phyloP scores from a whole-genome alignment of 1,140 invertebrate species.

The Drosophila pachea region DNA sequence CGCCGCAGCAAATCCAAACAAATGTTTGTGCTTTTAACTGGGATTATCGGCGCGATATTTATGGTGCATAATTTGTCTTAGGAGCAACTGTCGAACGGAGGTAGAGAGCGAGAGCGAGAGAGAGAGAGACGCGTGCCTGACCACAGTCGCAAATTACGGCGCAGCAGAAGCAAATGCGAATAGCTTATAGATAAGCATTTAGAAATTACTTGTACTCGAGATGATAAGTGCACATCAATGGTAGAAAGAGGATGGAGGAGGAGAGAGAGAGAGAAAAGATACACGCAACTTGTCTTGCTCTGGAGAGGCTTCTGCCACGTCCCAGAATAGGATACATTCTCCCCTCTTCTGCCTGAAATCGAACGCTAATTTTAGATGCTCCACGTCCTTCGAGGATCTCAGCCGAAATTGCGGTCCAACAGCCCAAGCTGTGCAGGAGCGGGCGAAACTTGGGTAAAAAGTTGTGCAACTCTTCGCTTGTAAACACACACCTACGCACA shows the following conservation, averaged over 20 bases:
- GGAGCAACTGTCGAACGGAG: slow-evolving; percentile 20
- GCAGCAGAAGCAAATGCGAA: slow-evolving; percentile 14
- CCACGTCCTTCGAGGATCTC: too few relatives aligned
- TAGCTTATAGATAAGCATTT: slow-evolving; percentile 11
- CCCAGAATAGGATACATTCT: too few relatives aligned
- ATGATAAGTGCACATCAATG: neutral
- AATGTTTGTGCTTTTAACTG: slow-evolving; percentile 73
- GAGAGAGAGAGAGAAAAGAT: neutral
- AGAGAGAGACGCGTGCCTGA: slow-evolving; percentile 9
- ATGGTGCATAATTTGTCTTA: slow-evolving; percentile 69
- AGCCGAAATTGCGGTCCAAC: too few relatives aligned
- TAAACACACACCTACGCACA: neutral
- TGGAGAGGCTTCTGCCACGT: too few relatives aligned
- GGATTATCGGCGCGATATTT: slow-evolving; percentile 73
- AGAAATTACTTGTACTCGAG: neutral
- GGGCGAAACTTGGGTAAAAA: neutral
- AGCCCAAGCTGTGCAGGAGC: neutral
- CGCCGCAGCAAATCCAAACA: slow-evolving; percentile 65
- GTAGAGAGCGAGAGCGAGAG: neutral
- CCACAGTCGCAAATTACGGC: slow-evolving; percentile 18
- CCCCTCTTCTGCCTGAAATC: too few relatives aligned
- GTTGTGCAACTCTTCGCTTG: neutral
- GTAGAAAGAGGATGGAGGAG: neutral
- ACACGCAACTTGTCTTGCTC: neutral
- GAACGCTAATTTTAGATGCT: too few relatives aligned